Evolutionary conservation across 2,797 vertebrate species (phyloP), one percentile per base, ranked within the genome.

Genomic region (Catamblyrhynchus diadema): DNA sequence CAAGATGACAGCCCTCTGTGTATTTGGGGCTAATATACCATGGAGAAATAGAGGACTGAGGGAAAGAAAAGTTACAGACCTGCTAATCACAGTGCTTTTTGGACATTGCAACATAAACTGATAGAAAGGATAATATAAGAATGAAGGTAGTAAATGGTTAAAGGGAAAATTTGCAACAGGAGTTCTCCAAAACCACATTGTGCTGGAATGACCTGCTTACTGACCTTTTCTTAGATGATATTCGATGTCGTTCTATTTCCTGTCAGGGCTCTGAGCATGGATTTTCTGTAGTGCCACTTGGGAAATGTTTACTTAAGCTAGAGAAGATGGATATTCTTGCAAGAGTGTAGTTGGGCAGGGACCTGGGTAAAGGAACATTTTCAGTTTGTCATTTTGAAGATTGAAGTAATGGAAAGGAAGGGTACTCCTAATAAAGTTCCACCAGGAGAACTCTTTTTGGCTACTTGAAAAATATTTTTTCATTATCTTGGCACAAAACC

Each of bases 1-100:
- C 1, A 7, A 59, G 53, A 22, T 1, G 6, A 28, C 16, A 74
- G 44, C 10, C 15, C 0, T 61, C 21, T 32, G 15, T 0, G 0
- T 65, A 12, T 80, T 74, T 50, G 37, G 30, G 33, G 14, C 32
- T 66, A 45, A 48, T 44, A 42, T 1, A 22, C 14, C 18, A 7
- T 39, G 18, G 47, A 87, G 64, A 82, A 70, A 48, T 23, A 12
- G n/a, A 93, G 30, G 47, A 41, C 37, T 25, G 39, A 61, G 12
- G 44, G 51, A 47, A 70, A 45, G 47, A 73, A 54, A 57, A 80
- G 35, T 60, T 44, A 16, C 25, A 73, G 66, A 45, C 23, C 14
- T 4, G 6, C 17, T 73, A 25, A 53, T 81, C 9, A 1, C 9
- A 14, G 42, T 37, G n/a, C 21, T 88, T 35, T 90, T 54, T 67